Base-by-base conservation (phyloP, 2,113 vertebrate species). In the Cyanoramphus novaezelandiae region DNA sequence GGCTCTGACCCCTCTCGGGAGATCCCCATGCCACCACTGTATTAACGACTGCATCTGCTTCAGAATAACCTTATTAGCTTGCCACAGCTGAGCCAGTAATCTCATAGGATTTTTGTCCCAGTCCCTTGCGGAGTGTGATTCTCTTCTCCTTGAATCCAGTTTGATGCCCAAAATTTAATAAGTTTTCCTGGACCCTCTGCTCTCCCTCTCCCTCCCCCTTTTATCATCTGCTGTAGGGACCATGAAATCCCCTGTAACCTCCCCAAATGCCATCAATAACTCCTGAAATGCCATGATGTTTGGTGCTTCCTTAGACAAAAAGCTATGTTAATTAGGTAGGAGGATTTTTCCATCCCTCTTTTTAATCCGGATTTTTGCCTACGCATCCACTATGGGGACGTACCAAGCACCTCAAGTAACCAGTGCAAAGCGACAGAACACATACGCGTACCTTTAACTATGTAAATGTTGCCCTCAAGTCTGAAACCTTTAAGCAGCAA, bases 11-110 rank as follows among this genome's bases (percentile, higher is more conserved):
- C 98, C 98, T 97, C 98, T 97, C 96, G 35, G 96, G 98, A 98
- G 97, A 98, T 98, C 97, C 91, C 97, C 98, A 97, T 97, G 98
- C 98, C 98, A 98, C 98, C 98, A 98, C 98, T 98, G 98, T 98
- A 98, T 98, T 98, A 98, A 98, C 98, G 97, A 97, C 97, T 98
- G 97, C 98, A 98, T 98, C 98, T 98, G 98, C 98, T 98, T 97
- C 98, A 91, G 96, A 97, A 98, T 98, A 98, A 98, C 98, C 98
- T 98, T 98, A 98, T 98, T 98, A 98, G 98, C 97, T 98, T 95
- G 91, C 96, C 97, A 92, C 98, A 98, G 98, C 98, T 98, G 98
- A 98, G 98, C 98, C 98, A 97, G 97, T 86, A 94, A 96, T 97
- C 98, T 97, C 98, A 92, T 88, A 98, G 98, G 98, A 94, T 79